Conservation (phyloP, 1,140 invertebrate genomes). For the Drosophila teissieri region DNA sequence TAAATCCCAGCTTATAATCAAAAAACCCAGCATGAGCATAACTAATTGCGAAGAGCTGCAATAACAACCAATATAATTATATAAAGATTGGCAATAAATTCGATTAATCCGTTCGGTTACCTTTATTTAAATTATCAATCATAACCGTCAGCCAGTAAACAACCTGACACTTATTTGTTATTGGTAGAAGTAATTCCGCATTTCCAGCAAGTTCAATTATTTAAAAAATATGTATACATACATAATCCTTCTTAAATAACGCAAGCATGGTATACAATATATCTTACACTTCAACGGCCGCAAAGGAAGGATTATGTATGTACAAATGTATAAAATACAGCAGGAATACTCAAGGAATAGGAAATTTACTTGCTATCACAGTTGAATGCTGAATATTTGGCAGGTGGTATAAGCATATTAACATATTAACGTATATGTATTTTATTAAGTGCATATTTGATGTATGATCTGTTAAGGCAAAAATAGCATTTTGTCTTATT, state of each 20-base stretch:
- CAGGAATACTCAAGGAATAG: slow-evolving; percentile 3
- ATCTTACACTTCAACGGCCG: no score
- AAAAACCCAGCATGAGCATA: slow-evolving; percentile 46
- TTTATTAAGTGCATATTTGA: neutral
- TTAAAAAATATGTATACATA: no score
- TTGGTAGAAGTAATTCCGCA: neutral
- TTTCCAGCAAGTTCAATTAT: no score
- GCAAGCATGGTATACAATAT: neutral
- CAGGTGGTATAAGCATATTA: no score
- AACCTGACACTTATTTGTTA: neutral
- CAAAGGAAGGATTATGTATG: no score
- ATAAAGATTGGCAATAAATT: neutral
- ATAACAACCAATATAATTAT: slow-evolving; percentile 1
- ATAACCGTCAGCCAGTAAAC: no score
- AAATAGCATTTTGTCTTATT: neutral
- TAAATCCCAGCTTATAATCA: slow-evolving; percentile 35
- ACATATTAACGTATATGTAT: neutral
- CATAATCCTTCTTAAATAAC: neutral
- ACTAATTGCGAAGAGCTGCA: slow-evolving; percentile 17
- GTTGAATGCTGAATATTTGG: neutral
- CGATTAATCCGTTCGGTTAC: neutral
- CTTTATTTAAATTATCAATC: no score
- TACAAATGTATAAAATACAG: neutral
- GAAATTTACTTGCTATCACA: slow-evolving; percentile 7
- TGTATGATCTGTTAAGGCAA: neutral